Evolutionary conservation across 2,113 vertebrate genomes (phyloP).

Genomic region (Egretta garzetta): DNA sequence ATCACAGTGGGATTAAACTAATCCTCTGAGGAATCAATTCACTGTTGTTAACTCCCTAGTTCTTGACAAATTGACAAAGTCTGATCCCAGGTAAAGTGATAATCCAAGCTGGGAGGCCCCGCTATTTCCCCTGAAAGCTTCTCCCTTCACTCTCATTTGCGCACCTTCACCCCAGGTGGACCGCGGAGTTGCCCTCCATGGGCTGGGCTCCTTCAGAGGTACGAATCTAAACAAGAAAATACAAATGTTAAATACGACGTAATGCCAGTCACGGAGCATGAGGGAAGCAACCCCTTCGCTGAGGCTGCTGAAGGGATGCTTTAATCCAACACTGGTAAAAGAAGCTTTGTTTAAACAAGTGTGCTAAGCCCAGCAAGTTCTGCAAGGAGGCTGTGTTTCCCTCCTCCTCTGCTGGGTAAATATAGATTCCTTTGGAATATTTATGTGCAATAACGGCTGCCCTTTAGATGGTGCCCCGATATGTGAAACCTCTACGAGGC

Average conservation of each 20-base stretch:
- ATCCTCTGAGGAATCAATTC: conserved; percentile 12
- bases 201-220: not conserved
- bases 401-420: not conserved
- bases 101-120: not conserved
- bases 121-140: not conserved
- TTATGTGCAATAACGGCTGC: not conserved
- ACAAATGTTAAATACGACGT: not conserved
- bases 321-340: not conserved
- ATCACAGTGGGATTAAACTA: conserved; percentile 22
- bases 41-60: not conserved
- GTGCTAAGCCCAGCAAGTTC: not conserved
- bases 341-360: not conserved
- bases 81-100: not conserved
- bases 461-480: not conserved
- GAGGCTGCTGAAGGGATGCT: not conserved
- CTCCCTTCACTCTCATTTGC: not conserved
- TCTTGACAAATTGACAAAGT: not conserved
- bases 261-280: not conserved
- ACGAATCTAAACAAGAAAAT: not conserved
- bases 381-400: not conserved
- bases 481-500: fast-evolving
- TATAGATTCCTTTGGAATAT: not conserved
- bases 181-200: not conserved
- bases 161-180: not conserved
- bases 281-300: not conserved